Percentiles rank a stretch among this genome's conserved stretches.
Evolutionary conservation across 1,140 invertebrate species (phyloP).

Genomic region (Lerema accius): DNA sequence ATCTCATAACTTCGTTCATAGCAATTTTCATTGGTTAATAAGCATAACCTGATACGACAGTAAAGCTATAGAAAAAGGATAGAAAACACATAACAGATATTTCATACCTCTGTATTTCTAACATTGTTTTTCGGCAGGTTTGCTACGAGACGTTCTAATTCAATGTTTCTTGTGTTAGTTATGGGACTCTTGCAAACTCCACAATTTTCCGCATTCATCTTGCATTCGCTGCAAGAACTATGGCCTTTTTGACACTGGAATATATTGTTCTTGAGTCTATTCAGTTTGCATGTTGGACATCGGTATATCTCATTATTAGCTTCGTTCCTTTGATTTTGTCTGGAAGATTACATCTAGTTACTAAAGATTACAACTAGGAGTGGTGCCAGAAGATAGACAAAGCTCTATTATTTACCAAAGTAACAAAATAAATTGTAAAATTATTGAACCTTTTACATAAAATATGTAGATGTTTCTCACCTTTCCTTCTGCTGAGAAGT

Average conservation of each 20-base stretch:
- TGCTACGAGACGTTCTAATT: constrained; percentile 42
- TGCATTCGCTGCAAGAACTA: constrained; percentile 49
- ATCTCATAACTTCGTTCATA: too few relatives aligned
- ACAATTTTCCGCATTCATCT: constrained; percentile 21
- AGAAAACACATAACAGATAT: not conserved
- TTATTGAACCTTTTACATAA: too few relatives aligned
- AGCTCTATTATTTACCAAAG: too few relatives aligned
- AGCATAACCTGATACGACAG: too few relatives aligned
- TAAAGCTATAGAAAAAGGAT: too few relatives aligned
- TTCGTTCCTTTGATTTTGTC: not conserved
- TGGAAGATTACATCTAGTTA: not conserved
- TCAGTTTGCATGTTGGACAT: not conserved
- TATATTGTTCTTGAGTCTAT: constrained; percentile 39
- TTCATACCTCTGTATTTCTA: not conserved
- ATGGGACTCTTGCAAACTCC: constrained; percentile 41
- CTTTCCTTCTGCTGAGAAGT: too few relatives aligned
- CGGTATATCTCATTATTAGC: not conserved
- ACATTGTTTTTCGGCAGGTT: constrained; percentile 4
- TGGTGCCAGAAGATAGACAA: too few relatives aligned
- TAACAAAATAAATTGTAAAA: too few relatives aligned
- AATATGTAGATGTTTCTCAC: too few relatives aligned
- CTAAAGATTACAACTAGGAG: too few relatives aligned
- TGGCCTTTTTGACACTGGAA: constrained; percentile 53
- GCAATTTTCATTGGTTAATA: too few relatives aligned
- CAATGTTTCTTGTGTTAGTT: constrained; percentile 50